phyloP scores from a whole-genome alignment of 2,113 vertebrate species.

The Speoplatyrhinus poulsoni region DNA sequence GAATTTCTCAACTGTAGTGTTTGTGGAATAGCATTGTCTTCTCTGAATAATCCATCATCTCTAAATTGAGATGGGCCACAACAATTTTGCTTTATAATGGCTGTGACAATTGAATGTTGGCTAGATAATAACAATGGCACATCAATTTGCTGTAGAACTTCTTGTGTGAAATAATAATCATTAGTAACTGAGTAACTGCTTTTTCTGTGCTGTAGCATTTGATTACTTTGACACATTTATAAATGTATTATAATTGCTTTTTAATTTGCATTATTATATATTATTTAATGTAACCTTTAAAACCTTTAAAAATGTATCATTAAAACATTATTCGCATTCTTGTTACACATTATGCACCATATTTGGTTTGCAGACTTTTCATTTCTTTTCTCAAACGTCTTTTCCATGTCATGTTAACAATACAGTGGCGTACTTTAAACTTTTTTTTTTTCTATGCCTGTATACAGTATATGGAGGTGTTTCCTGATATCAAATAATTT shows the following conservation, averaged over 20 bases:
- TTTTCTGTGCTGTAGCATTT: conserved; percentile 12
- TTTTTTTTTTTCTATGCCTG: too few relatives aligned
- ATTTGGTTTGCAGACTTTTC: neutral
- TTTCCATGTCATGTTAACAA: neutral
- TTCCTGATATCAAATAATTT: neutral
- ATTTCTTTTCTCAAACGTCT: neutral
- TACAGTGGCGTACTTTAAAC: neutral
- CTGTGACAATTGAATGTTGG: neutral
- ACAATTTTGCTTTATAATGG: conserved; percentile 70
- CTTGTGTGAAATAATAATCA: too few relatives aligned
- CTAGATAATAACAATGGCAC: too few relatives aligned
- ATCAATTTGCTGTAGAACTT: too few relatives aligned
- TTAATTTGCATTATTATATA: too few relatives aligned
- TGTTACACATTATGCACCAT: neutral
- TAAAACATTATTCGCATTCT: too few relatives aligned
- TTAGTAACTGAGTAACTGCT: too few relatives aligned
- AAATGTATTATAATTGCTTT: too few relatives aligned
- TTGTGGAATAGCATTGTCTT: conserved; percentile 41
- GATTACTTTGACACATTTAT: too few relatives aligned
- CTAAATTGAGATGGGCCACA: conserved; percentile 73
- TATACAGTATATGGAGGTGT: neutral
- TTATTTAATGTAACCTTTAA: too few relatives aligned
- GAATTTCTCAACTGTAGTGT: conserved; percentile 63
- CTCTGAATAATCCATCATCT: conserved; percentile 58
- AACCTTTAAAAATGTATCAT: too few relatives aligned